A percentile compares a stretch with the other conserved stretches of the same genome.
phyloP scores from a whole-genome alignment of 2,797 vertebrate genomes.

The Pipistrellus kuhlii region DNA sequence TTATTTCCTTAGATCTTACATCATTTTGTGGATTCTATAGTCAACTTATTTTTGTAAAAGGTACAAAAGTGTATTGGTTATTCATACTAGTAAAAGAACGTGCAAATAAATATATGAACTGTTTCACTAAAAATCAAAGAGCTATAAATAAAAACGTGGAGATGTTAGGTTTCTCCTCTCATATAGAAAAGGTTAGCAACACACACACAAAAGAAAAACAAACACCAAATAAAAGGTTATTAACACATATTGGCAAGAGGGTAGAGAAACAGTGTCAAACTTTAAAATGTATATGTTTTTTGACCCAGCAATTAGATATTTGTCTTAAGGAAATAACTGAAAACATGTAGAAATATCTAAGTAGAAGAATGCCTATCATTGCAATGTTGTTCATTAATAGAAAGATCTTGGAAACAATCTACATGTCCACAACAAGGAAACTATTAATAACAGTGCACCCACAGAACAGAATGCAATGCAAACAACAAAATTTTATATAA shows the following conservation, averaged over 20 bases:
- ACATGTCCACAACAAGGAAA: neutral
- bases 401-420: neutral
- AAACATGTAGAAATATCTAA: neutral
- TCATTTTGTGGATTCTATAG: neutral
- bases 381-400: neutral
- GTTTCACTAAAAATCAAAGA: conserved; percentile 40
- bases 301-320: neutral
- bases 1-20: neutral
- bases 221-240: neutral
- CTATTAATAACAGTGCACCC: neutral
- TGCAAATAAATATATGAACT: neutral
- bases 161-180: neutral
- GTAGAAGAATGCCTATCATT: neutral
- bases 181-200: conserved; percentile 1
- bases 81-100: conserved; percentile 37
- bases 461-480: neutral
- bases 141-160: conserved; percentile 25
- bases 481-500: neutral
- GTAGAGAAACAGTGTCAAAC: neutral
- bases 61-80: neutral
- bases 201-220: too few relatives aligned
- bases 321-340: neutral
- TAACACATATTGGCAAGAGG: neutral
- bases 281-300: conserved; percentile 45
- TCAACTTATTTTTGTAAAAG: neutral